Conservation (phyloP, 2,888 invertebrate species). For the Ichneumon xanthorius region DNA sequence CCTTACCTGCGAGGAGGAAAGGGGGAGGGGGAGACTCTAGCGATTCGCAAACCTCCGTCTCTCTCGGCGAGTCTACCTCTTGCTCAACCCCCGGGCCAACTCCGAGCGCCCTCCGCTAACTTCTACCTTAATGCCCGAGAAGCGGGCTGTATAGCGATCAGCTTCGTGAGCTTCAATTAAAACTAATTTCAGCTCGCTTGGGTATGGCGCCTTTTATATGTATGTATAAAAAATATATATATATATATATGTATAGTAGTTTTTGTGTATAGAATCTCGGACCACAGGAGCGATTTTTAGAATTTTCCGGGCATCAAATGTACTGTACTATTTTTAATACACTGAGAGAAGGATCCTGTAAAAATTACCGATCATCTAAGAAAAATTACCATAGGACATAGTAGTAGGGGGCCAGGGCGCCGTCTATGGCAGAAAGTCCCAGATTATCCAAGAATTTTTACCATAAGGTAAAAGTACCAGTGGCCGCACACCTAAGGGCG, state of each 20-base stretch:
- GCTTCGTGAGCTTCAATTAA: conserved; percentile 79
- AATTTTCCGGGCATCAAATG: too few relatives aligned
- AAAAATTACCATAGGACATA: too few relatives aligned
- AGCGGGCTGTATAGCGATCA: conserved; percentile 74
- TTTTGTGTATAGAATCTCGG: too few relatives aligned
- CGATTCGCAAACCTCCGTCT: conserved; percentile 56
- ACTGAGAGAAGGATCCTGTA: too few relatives aligned
- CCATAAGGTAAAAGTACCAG: too few relatives aligned
- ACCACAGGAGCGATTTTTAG: too few relatives aligned
- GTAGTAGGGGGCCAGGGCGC: too few relatives aligned
- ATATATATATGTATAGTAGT: not conserved
- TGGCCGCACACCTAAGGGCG: too few relatives aligned
- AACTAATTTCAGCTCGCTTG: conserved; percentile 78
- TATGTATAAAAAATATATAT: not conserved
- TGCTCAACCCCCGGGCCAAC: conserved; percentile 68
- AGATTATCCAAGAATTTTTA: too few relatives aligned
- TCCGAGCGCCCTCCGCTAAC: conserved; percentile 76
- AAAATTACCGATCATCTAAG: too few relatives aligned
- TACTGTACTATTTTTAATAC: too few relatives aligned
- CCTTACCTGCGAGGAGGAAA: conserved; percentile 78
- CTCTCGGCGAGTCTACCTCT: not conserved
- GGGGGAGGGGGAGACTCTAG: conserved; percentile 31
- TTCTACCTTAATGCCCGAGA: conserved; percentile 81
- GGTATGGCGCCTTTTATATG: not conserved
- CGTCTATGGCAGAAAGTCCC: too few relatives aligned